Evolutionary conservation across 2,888 invertebrate genomes (phyloP).

Genomic region (Pteria penguin): DNA sequence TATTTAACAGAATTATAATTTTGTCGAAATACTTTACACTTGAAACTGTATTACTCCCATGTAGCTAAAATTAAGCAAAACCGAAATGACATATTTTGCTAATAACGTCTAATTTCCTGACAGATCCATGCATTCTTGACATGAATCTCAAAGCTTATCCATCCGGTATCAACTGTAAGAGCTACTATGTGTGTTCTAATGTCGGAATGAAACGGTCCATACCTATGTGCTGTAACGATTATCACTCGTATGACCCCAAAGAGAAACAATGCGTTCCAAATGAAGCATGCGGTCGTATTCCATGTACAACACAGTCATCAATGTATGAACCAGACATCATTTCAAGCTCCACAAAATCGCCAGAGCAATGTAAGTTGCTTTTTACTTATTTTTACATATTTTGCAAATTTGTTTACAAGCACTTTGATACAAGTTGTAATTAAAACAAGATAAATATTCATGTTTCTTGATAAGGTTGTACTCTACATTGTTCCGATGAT

Average conservation of each 20-base stretch:
- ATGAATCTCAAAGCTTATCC: background rate
- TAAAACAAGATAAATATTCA: background rate
- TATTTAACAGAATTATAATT: too few species aligned
- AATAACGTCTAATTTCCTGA: too few species aligned
- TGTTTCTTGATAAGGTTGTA: too few species aligned
- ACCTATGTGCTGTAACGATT: slow-evolving; percentile 2
- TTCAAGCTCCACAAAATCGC: background rate
- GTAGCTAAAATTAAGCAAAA: too few species aligned
- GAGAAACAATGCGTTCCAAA: background rate
- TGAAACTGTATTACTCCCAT: too few species aligned
- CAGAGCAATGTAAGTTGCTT: too few species aligned
- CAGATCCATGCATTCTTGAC: slow-evolving; percentile 3
- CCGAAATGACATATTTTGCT: too few species aligned
- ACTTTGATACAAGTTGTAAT: too few species aligned
- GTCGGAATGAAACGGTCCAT: background rate
- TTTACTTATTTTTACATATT: too few species aligned
- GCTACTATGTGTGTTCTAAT: slow-evolving; percentile 3
- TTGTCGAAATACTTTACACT: too few species aligned
- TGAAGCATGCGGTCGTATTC: background rate
- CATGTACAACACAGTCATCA: slow-evolving; percentile 3
- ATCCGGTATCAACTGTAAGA: slow-evolving; percentile 12
- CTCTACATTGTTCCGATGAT: too few species aligned
- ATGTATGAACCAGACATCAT: background rate
- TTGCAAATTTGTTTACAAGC: too few species aligned
- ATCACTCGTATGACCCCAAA: background rate